Conservation (phyloP, 2,797 vertebrate species). For the Phrynocephalus forsythii region DNA sequence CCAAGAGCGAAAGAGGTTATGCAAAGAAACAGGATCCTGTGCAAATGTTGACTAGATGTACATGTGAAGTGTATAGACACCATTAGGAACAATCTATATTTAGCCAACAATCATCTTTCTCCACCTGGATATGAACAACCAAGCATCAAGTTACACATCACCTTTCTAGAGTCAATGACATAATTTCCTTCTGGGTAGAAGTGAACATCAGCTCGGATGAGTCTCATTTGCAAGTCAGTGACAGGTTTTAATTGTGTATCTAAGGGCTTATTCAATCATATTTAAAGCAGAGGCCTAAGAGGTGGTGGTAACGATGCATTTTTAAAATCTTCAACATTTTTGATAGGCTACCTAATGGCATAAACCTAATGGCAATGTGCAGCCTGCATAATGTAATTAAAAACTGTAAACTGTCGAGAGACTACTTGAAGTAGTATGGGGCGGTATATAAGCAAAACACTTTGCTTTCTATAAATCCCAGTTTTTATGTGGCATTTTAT, state of each 20-base stretch:
- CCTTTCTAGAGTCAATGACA: neutral
- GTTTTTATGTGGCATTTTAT: neutral
- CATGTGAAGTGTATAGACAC: neutral
- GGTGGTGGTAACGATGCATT: neutral
- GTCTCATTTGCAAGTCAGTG: conserved; percentile 44
- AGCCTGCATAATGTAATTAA: no score
- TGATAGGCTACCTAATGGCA: no score
- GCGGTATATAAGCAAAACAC: no score
- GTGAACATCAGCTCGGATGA: conserved; percentile 30
- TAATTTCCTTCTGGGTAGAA: neutral
- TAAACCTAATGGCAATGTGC: no score
- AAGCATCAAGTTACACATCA: accelerated
- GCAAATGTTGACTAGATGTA: neutral
- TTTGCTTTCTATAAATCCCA: no score
- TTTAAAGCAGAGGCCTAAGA: neutral
- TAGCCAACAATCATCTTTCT: neutral
- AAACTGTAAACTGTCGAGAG: no score
- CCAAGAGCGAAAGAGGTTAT: no score
- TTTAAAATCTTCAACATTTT: no score
- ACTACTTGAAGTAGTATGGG: no score
- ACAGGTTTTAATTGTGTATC: conserved; percentile 26
- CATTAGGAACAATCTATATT: neutral
- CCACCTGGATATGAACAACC: neutral
- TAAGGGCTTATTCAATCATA: conserved; percentile 32
- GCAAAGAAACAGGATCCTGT: neutral